Percentiles rank a stretch among this genome's conserved stretches.
These are phyloP conservation scores for Paralichthys olivaceus DNA, from an alignment of 2,113 vertebrate genomes.

Conservation along the genomic window DNA sequence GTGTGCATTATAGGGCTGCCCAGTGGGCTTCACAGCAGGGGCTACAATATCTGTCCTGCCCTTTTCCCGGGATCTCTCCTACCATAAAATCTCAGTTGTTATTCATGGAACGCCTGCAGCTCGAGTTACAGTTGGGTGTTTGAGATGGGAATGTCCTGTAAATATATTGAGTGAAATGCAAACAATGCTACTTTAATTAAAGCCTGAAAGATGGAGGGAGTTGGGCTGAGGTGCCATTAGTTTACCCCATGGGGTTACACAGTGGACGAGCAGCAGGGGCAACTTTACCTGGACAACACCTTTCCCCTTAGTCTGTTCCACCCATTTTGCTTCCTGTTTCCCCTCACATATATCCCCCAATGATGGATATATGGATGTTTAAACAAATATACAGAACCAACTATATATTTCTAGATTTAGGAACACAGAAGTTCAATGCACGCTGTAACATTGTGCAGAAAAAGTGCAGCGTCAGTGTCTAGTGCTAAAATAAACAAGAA, in stretches of 20 bases:
- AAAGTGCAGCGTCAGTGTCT: too few relatives aligned
- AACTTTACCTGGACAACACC: conserved; percentile 51
- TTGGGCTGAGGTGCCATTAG: conserved; percentile 27
- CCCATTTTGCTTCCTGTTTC: not conserved
- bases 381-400: not conserved
- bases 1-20: conserved; percentile 47
- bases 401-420: not conserved
- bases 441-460: too few relatives aligned
- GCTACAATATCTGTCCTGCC: conserved; percentile 52
- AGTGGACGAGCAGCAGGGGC: conserved; percentile 40
- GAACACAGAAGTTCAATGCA: not conserved
- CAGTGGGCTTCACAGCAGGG: conserved; percentile 71
- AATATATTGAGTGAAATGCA: conserved; percentile 41
- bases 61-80: conserved; percentile 38
- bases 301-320: conserved; percentile 24
- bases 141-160: conserved; percentile 18
- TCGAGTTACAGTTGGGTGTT: conserved; percentile 60
- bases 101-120: conserved; percentile 35
- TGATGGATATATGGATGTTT: not conserved
- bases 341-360: not conserved
- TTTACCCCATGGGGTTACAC: conserved; percentile 48
- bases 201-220: conserved; percentile 11
- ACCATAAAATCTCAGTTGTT: conserved; percentile 65
- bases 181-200: conserved; percentile 59
- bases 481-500: too few relatives aligned